Evolutionary conservation across 2,113 vertebrate genomes (phyloP).

Genomic region (Onychorhynchus coronatus): DNA sequence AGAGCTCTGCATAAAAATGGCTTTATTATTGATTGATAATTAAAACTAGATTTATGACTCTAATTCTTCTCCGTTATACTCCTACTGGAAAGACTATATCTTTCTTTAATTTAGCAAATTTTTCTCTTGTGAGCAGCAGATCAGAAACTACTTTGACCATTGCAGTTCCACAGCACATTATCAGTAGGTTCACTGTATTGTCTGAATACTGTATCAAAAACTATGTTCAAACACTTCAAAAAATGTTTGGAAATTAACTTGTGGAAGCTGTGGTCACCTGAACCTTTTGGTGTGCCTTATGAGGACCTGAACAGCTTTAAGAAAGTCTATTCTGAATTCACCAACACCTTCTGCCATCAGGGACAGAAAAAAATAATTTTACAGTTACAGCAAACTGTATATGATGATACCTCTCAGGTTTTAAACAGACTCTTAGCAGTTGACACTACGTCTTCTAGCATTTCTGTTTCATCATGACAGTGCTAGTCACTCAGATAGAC

Average conservation of each 20-base stretch:
- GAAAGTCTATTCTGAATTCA: neutral
- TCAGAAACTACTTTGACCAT: neutral
- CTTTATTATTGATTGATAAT: neutral
- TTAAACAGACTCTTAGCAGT: neutral
- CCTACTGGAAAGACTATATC: fast-evolving
- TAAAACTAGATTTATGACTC: neutral
- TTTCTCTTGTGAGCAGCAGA: neutral
- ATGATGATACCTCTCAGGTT: neutral
- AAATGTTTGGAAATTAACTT: neutral
- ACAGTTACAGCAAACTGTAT: neutral
- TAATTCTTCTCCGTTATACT: neutral
- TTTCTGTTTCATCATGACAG: neutral
- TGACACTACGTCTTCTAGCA: neutral
- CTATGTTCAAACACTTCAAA: neutral
- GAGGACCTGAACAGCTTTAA: neutral
- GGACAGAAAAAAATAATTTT: neutral
- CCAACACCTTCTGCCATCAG: neutral
- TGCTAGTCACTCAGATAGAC: neutral
- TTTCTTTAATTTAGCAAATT: neutral
- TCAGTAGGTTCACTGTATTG: neutral
- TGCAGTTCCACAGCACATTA: neutral
- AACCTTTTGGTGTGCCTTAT: neutral
- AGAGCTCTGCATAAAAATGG: neutral
- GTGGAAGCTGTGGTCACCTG: neutral
- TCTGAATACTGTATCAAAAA: neutral